Evolutionary conservation across 1,140 invertebrate species (phyloP), one percentile per base, ranked within the genome.

Genomic region (Zaprionus davidi): DNA sequence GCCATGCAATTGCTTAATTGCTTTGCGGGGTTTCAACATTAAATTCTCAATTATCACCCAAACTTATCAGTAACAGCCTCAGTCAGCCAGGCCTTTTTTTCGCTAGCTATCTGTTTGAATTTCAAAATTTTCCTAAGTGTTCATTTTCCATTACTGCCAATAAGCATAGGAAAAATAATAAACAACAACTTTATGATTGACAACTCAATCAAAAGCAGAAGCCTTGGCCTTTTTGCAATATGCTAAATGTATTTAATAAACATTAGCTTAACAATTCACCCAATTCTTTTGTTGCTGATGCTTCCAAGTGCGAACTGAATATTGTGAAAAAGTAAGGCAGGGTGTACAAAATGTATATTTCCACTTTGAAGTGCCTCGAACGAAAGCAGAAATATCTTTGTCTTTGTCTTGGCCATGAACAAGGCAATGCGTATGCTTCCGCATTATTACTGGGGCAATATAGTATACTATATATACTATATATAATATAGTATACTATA

Each of bases 61-160:
- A 36, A 65, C 38, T 65, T 86, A 86, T 87, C 79, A 82, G 65
- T 63, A 63, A 60, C 63, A 58, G 67, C 22, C 4, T 22, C 9
- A 49, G 44, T 7, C n/a, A 49, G 82, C 49, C 82, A 62, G 70
- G 79, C 83, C 76, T 78, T 80, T 73, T 78, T 85, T 81, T 41
- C 55, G 62, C 41, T 56, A n/a, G 4, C 55, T 72, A 56, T 63
- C 24, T 41, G 71, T 20, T 74, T 64, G 9, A 41, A 71, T 75
- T 75, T 64, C 38, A 34, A 71, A 75, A 75, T 57, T 70, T 75
- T 75, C 60, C 73, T 36, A 62, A 36, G 49, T 82, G 64, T 58
- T 69, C 64, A 55, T 53, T 28, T 57, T 69, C 44, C 57, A 76
- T 69, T 46, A 28, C n/a, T 44, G 11, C 36, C 20, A 15, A 57